These are phyloP conservation scores for Tympanoctomys barrerae DNA, from an alignment of 2,797 vertebrate genomes.

Conservation along the genomic window DNA sequence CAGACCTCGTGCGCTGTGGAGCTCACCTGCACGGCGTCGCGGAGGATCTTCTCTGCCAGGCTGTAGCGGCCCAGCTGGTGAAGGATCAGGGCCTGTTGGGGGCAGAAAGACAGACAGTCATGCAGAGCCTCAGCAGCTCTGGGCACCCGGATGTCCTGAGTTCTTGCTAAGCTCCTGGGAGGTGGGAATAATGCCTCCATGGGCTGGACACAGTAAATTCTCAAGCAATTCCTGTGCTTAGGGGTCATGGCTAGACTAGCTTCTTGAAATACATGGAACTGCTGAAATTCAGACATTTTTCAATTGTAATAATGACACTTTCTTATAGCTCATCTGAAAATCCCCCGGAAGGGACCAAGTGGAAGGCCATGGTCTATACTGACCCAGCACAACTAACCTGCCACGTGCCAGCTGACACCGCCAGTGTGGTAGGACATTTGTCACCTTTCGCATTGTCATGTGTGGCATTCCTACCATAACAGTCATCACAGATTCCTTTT, in stretches of 20 bases:
- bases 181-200: accelerated
- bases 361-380: accelerated
- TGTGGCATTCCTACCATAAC: neutral
- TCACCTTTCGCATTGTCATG: neutral
- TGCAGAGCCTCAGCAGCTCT: neutral
- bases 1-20: slow-evolving; percentile 98
- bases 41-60: slow-evolving; percentile 97
- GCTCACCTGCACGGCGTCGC: slow-evolving; percentile 98
- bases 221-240: neutral
- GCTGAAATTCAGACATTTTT: accelerated
- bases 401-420: accelerated
- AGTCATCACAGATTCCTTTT: neutral
- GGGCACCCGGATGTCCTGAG: neutral
- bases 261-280: accelerated
- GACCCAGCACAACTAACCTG: neutral
- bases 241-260: neutral
- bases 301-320: neutral
- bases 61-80: slow-evolving; percentile 97
- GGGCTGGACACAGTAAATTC: neutral
- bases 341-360: accelerated
- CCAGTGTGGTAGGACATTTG: neutral
- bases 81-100: slow-evolving; percentile 95
- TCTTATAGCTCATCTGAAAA: neutral
- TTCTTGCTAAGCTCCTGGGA: too few species aligned
- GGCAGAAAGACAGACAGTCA: neutral